Evolutionary conservation across 2,797 vertebrate genomes (phyloP), one percentile per base, ranked within the genome.

Genomic region (Syngnathus acus): DNA sequence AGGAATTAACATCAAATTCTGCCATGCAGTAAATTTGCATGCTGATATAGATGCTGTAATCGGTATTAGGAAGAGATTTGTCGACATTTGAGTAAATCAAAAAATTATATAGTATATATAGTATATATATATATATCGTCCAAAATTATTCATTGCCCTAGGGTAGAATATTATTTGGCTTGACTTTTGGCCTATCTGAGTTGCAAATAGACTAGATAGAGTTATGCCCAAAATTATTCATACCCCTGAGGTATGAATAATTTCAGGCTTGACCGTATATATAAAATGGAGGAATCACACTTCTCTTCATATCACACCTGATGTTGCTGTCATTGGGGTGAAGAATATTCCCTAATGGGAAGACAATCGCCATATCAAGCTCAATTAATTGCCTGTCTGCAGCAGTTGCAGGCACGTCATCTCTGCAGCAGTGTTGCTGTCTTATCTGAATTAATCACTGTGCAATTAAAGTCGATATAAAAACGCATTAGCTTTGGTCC

Each of bases 371-470:
- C 73, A 69, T 45, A 53, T 81, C 26, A 62, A 66, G 69, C 64
- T 62, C 0, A 5, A 66, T 66, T 77, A 66, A 65, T 77, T 70
- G 68, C 64, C 63, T 43, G 54, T 69, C 71, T 54, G 73, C 48
- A 65, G 48, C 63, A 58, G 66, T 47, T 55, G 54, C 39, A 62
- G 70, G 81, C 71, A 67, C 39, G 63, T 69, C 23, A 64, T 57
- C 72, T 83, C 68, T 63, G 53, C 65, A 65, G 66, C 76, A 68
- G n/a, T 60, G 51, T 67, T 57, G 37, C 66, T 38, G 63, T 61
- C 62, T 61, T 66, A 76, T 84, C 79, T 75, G 42, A 42, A 68
- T 78, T 81, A 80, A 78, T 81, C 62, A 68, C 50, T 50, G 57
- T 50, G 65, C 53, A 65, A 78, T 76, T 69, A 65, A 55, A 48